Base-by-base conservation (phyloP, 1,140 invertebrate genomes). In the Agraylea sexmaculata region DNA sequence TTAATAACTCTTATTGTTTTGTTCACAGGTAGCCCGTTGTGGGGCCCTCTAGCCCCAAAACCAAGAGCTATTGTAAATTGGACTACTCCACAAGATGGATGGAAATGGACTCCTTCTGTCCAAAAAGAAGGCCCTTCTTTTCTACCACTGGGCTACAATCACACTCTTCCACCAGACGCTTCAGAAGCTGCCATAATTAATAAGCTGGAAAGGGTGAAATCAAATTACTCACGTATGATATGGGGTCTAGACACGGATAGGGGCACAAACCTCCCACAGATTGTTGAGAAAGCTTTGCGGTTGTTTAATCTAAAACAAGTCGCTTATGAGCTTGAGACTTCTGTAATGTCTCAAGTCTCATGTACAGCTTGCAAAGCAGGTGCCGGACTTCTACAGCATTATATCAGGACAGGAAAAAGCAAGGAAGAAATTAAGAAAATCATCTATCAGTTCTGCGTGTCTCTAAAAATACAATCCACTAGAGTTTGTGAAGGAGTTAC, bases 291-390 rank as follows among this genome's bases (percentile, higher is more conserved):
- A 59, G 82, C 85, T 1, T 62, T 88, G 36, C 80, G 80, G 54
- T 57, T 89, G 8, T 62, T 89, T 8, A 85, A 89, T 58, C 56
- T 89, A 32, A 80, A 83, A 52, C 83, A 87, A 66, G 48, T 50
- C 11, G 78, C 83, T 44, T 78, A 78, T 49, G 86, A 90, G 65
- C 77, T 90, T 15, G 86, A 90, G 62, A 87, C 86, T 43, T 87
- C 83, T 10, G 80, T 90, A 2, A 85, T 90, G 83, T 87, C 84
- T 0, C 87, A 84, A 58, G 85, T 90, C 2, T 88, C 85, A 0
- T 91, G 87, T 51, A 87, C 85, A 0, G 87, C 87, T 7, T 91
- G 87, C 53, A 85, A 86, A 66, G 84, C 83, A n/a, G 82, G 86
- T 1, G 83, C 84, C 30, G 80, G 85, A 0, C 60, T 91, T 17